phyloP scores from a whole-genome alignment of 2,888 invertebrate genomes.

The Leptinotarsa tumamoca region DNA sequence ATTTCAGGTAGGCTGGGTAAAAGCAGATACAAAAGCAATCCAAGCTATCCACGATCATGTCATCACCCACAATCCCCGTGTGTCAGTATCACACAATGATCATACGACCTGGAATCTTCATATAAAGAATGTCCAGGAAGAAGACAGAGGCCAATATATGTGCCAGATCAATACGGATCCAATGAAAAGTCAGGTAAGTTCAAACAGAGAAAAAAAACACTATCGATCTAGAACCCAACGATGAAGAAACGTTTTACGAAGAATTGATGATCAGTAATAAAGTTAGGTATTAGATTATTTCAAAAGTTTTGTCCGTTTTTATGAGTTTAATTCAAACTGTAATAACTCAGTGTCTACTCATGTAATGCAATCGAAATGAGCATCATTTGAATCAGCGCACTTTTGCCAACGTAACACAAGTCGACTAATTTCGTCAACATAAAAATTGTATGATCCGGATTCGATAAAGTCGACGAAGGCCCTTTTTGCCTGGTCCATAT shows the following conservation, averaged over 20 bases:
- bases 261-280: too few relatives aligned
- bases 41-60: conserved; percentile 93
- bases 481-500: too few relatives aligned
- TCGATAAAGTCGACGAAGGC: too few relatives aligned
- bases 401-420: too few relatives aligned
- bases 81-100: conserved; percentile 87
- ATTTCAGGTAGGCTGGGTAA: conserved; percentile 90
- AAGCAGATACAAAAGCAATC: conserved; percentile 92
- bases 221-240: neutral
- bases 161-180: conserved; percentile 96
- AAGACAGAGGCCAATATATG: conserved; percentile 92
- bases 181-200: conserved; percentile 91
- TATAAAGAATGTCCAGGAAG: conserved; percentile 86
- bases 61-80: conserved; percentile 90
- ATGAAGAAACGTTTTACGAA: neutral
- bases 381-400: too few relatives aligned
- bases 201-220: neutral
- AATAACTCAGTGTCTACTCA: too few relatives aligned
- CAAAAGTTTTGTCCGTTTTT: too few relatives aligned
- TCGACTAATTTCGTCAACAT: too few relatives aligned
- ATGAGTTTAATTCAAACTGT: too few relatives aligned
- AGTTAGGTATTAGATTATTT: too few relatives aligned
- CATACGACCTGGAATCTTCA: conserved; percentile 91
- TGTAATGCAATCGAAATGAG: too few relatives aligned
- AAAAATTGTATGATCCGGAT: too few relatives aligned